These are phyloP conservation scores for Probaryconus sp. DNA, from an alignment of 1,140 invertebrate genomes.

Conservation along the genomic window DNA sequence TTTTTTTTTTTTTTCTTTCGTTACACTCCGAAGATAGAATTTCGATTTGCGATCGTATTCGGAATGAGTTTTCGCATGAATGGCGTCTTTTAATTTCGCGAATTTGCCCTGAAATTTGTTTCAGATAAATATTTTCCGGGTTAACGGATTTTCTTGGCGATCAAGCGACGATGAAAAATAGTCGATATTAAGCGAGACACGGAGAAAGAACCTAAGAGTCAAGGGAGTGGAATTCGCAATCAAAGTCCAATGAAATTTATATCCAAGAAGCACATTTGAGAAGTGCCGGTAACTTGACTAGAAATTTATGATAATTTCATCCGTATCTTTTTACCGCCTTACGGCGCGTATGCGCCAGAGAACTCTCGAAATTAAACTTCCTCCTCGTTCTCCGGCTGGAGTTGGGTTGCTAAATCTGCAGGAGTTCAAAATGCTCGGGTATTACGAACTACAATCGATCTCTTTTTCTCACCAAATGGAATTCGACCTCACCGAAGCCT, in stretches of 20 bases:
- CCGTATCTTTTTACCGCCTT: conserved; percentile 59
- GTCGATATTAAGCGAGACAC: conserved; percentile 45
- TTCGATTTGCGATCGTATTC: too few relatives aligned
- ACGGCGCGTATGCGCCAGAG: conserved; percentile 51
- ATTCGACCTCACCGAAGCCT: conserved; percentile 1
- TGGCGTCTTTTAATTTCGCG: too few relatives aligned
- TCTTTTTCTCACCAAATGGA: conserved; percentile 28
- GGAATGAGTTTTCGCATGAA: too few relatives aligned
- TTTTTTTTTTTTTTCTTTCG: too few relatives aligned
- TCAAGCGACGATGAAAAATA: conserved; percentile 50
- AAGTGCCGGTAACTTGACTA: conserved; percentile 62
- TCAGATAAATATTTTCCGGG: too few relatives aligned
- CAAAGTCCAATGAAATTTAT: conserved; percentile 71
- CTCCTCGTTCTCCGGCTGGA: conserved; percentile 28
- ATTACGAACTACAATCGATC: conserved; percentile 49
- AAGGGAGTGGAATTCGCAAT: conserved; percentile 60
- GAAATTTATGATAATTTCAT: conserved; percentile 69
- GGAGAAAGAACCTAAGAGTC: conserved; percentile 29
- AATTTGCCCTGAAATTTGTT: too few relatives aligned
- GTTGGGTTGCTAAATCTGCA: conserved; percentile 47
- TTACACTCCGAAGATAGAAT: too few relatives aligned
- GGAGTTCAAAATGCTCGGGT: conserved; percentile 42
- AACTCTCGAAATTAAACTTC: conserved; percentile 62
- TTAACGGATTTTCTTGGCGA: too few relatives aligned
- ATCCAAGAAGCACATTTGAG: conserved; percentile 59